These are phyloP conservation scores for Clarias platycephalus DNA, from an alignment of 2,797 vertebrate genomes.

Conservation along the genomic window DNA sequence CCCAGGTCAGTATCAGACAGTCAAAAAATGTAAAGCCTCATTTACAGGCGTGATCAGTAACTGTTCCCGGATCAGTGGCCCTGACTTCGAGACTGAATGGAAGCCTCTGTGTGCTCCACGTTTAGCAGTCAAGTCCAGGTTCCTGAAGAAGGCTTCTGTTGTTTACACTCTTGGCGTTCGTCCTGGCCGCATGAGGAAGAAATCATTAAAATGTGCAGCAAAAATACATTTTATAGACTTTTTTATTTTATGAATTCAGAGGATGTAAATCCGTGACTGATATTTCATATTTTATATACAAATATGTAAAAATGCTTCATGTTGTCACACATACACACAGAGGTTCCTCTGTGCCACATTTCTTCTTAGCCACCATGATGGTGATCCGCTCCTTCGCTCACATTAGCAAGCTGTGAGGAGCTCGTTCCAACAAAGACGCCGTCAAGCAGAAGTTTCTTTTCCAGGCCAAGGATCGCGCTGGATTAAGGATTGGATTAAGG, in stretches of 20 bases:
- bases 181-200: not conserved
- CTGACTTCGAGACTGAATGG: constrained; percentile 21
- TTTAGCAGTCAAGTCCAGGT: constrained; percentile 27
- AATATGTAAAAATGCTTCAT: too few relatives aligned
- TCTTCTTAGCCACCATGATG: not conserved
- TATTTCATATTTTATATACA: too few relatives aligned
- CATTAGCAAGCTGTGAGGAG: constrained; percentile 32
- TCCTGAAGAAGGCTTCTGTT: constrained; percentile 12
- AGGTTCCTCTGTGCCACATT: not conserved
- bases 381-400: constrained; percentile 21
- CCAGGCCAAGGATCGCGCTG: not conserved
- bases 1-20: not conserved
- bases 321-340: not conserved
- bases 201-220: not conserved
- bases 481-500: not conserved
- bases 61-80: not conserved
- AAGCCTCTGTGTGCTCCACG: constrained; percentile 21
- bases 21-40: not conserved
- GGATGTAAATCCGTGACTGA: too few relatives aligned
- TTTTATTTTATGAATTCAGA: not conserved
- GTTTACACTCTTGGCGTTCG: not conserved
- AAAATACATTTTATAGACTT: not conserved
- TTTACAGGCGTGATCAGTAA: not conserved
- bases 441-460: constrained; percentile 12
- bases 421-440: constrained; percentile 19